Evolutionary conservation across 2,113 vertebrate species (phyloP).

Genomic region (Plecotus auritus): DNA sequence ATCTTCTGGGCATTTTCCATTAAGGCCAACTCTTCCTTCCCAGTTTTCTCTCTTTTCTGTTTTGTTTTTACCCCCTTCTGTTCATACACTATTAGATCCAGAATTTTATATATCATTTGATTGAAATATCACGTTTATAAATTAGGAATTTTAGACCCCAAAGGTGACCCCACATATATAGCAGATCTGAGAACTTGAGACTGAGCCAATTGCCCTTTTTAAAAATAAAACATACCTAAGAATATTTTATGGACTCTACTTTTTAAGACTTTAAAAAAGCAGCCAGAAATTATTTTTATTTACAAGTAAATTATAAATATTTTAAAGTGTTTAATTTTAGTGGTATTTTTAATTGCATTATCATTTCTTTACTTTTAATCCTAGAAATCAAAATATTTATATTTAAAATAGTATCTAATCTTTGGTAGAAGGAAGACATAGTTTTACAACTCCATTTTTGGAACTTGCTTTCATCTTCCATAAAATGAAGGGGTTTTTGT

Average conservation of each 20-base stretch:
- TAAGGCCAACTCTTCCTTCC: not conserved
- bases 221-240: not conserved
- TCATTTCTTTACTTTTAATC: conserved; percentile 15
- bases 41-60: not conserved
- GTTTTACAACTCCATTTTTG: not conserved
- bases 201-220: not conserved
- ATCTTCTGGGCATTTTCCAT: conserved; percentile 74
- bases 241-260: not conserved
- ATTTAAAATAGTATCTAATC: not conserved
- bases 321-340: conserved; percentile 2
- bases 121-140: not conserved
- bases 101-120: not conserved
- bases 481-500: not conserved
- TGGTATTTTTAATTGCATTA: not conserved
- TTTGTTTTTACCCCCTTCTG: not conserved
- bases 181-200: not conserved
- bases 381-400: not conserved
- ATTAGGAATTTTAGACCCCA: not conserved
- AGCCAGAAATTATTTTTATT: not conserved
- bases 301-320: not conserved
- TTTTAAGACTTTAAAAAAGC: not conserved
- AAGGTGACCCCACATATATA: not conserved
- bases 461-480: not conserved
- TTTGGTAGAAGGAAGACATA: not conserved
- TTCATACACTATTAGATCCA: not conserved